phyloP scores from a whole-genome alignment of 2,113 vertebrate genomes.

The Panthera tigris region DNA sequence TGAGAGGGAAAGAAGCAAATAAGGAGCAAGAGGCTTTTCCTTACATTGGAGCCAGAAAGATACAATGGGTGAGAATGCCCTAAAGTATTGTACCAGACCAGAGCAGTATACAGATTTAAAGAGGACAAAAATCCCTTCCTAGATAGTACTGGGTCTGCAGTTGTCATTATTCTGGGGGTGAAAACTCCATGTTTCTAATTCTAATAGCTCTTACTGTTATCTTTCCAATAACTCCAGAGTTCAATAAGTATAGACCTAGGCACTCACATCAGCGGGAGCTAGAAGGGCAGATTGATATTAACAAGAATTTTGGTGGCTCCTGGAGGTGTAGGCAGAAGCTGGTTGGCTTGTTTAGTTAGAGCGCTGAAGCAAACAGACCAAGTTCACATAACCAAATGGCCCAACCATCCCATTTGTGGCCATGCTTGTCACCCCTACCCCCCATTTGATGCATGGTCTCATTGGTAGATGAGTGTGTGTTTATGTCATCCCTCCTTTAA shows the following conservation, averaged over 20 bases:
- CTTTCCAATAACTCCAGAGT: background rate
- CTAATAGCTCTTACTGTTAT: background rate
- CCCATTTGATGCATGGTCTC: background rate
- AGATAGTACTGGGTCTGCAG: background rate
- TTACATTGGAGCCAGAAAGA: background rate
- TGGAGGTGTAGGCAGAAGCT: background rate
- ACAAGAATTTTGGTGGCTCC: background rate
- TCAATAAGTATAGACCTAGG: background rate
- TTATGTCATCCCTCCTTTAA: background rate
- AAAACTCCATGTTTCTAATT: background rate
- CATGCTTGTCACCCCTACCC: background rate
- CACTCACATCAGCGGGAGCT: background rate
- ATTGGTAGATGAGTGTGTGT: background rate
- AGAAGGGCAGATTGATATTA: background rate
- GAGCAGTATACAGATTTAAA: background rate
- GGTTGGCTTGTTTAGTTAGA: background rate
- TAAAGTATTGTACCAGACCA: background rate
- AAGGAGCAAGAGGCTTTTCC: background rate
- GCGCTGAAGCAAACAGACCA: background rate
- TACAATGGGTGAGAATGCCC: background rate
- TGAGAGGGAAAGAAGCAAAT: background rate
- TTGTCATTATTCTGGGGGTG: background rate
- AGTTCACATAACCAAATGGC: background rate
- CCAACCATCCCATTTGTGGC: background rate
- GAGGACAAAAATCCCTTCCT: background rate